phyloP scores from a whole-genome alignment of 2,113 vertebrate species.

The Ceyx melanurus region DNA sequence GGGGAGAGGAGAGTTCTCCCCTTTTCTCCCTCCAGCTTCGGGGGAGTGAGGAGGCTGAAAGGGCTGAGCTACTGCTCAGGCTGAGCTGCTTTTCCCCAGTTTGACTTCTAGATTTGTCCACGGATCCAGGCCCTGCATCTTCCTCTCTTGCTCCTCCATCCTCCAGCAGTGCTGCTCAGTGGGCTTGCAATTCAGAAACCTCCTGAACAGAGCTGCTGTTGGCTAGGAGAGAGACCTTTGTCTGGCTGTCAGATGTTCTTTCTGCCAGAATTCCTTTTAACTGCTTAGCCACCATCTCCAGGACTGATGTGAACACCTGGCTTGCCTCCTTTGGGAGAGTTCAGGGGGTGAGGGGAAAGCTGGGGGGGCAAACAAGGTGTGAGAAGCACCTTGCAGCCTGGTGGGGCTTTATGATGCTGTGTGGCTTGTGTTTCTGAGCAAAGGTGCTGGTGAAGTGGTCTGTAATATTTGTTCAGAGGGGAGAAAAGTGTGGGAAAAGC shows the following conservation, averaged over 20 bases:
- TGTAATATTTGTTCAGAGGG: background rate
- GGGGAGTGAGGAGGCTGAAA: background rate
- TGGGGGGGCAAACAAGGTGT: background rate
- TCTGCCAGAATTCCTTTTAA: slow-evolving; percentile 26
- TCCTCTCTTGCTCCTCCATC: background rate
- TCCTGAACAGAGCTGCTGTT: background rate
- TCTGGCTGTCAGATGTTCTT: background rate
- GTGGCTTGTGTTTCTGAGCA: background rate
- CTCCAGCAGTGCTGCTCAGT: background rate
- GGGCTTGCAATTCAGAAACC: background rate
- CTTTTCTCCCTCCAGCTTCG: background rate
- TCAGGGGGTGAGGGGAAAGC: background rate
- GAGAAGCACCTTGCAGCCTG: background rate
- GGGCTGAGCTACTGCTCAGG: background rate
- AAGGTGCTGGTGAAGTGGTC: background rate
- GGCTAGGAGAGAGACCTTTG: slow-evolving; percentile 27
- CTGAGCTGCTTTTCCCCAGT: background rate
- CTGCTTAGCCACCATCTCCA: background rate
- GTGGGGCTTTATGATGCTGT: background rate
- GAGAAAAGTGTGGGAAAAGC: background rate
- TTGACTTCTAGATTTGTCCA: background rate
- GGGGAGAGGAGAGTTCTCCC: background rate
- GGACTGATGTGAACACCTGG: background rate
- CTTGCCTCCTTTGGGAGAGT: background rate
- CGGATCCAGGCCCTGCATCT: background rate